A percentile compares a stretch with the other conserved stretches of the same genome.
phyloP scores from a whole-genome alignment of 2,797 vertebrate genomes.

The Eutrigla gurnardus region DNA sequence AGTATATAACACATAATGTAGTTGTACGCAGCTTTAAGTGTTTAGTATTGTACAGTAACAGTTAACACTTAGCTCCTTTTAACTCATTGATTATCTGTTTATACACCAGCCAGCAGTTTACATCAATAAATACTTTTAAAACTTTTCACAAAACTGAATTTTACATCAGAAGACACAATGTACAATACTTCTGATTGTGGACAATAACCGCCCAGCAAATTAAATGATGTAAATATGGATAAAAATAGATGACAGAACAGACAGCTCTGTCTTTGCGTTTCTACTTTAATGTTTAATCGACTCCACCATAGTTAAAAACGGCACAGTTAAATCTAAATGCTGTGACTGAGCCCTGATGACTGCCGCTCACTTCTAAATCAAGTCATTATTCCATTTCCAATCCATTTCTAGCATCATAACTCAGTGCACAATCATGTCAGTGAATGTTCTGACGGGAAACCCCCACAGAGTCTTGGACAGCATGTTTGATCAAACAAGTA shows the following conservation, averaged over 20 bases:
- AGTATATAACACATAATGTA: background rate
- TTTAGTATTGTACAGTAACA: background rate
- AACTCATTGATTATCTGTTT: background rate
- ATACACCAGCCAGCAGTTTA: background rate
- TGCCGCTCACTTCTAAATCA: slow-evolving; percentile 45
- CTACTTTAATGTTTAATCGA: background rate
- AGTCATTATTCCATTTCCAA: slow-evolving; percentile 69
- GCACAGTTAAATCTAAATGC: slow-evolving; percentile 50
- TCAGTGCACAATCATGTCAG: slow-evolving; percentile 76
- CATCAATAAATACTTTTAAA: background rate
- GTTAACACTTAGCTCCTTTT: background rate
- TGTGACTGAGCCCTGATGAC: slow-evolving; percentile 42
- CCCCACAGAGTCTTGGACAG: slow-evolving; percentile 51
- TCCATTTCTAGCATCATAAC: slow-evolving; percentile 72
- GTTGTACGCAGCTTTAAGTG: background rate
- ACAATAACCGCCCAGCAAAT: background rate
- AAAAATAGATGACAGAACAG: background rate
- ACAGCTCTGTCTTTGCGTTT: background rate
- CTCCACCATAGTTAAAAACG: background rate
- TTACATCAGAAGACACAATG: background rate
- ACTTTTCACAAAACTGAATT: background rate
- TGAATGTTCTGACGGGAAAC: slow-evolving; percentile 77
- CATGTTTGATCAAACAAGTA: slow-evolving; percentile 61
- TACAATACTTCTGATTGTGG: background rate
- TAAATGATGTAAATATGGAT: background rate